Evolutionary conservation across 2,113 vertebrate species (phyloP), one percentile per base, ranked within the genome.

Genomic region (Colius striatus): DNA sequence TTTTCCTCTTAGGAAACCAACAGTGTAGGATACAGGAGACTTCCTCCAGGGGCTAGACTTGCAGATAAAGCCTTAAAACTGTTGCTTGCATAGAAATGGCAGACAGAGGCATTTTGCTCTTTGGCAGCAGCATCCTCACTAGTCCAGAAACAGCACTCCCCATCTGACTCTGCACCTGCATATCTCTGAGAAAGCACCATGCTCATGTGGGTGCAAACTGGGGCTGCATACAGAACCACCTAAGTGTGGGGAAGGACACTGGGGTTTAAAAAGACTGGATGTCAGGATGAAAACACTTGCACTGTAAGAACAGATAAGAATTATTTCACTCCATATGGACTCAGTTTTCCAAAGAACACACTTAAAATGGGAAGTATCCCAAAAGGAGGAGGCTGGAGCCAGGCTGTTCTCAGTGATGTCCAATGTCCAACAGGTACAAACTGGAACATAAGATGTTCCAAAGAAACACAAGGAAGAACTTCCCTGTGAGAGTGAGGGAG

Each of bases 161-260:
- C 43, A 21, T 25, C 72, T 32, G 26, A 48, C 34, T 51, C 62
- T 51, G 51, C 53, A 51, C 29, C 26, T 60, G 50, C 53, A 4
- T 6, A 29, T 16, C 27, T 45, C 48, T 71, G 53, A 54, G 66
- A 51, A 73, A 82, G 18, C 29, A 60, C 23, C 23, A 1, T 0
- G 3, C 5, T 70, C 27, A 10, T 0, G 0, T 27, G 50, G 30
- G 9, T 62, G 41, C 79, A 57, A 29, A 17, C 18, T 4, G 2
- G 21, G 34, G 26, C 55, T 78, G 41, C 34, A 43, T 57, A 43
- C 23, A 84, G 23, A 53, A 25, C 47, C n/a, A 2, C 5, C 3
- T 16, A 3, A 70, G 19, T 43, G 6, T 0, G 3, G 29, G 23
- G 11, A 84, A 86, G 32, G 67, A 47, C 55, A 43, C 22, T 58